Percentiles rank a stretch among this genome's conserved stretches.
phyloP scores from a whole-genome alignment of 2,888 invertebrate genomes.

The Amphipyra tragopoginis region DNA sequence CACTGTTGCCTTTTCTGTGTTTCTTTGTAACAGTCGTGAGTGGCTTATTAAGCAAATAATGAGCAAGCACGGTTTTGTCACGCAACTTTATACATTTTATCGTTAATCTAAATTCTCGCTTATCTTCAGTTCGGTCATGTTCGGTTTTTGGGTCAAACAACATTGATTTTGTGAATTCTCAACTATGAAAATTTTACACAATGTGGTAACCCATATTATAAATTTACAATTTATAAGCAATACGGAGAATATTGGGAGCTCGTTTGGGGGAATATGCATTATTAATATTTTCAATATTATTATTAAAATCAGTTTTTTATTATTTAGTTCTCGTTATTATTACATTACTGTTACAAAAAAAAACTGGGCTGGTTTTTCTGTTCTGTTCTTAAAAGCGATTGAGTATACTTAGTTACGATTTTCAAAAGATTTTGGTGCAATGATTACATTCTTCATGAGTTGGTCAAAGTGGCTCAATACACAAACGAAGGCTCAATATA shows the following conservation, averaged over 20 bases:
- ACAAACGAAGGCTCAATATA: too few relatives aligned
- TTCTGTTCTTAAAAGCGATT: too few relatives aligned
- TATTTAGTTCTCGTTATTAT: too few relatives aligned
- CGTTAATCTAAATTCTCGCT: slow-evolving; percentile 47
- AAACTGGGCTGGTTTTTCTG: too few relatives aligned
- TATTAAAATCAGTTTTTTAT: too few relatives aligned
- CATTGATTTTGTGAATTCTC: slow-evolving; percentile 43
- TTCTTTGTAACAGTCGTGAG: slow-evolving; percentile 20
- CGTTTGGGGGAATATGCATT: slow-evolving; percentile 5
- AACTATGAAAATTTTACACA: slow-evolving; percentile 5
- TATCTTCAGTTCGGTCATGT: slow-evolving; percentile 43
- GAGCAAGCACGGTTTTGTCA: slow-evolving; percentile 41
- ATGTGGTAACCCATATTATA: slow-evolving; percentile 9
- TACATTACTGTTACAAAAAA: too few relatives aligned
- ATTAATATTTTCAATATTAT: not conserved
- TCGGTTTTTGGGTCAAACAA: slow-evolving; percentile 53
- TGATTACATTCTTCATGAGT: too few relatives aligned
- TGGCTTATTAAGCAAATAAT: slow-evolving; percentile 44
- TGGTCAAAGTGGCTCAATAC: too few relatives aligned
- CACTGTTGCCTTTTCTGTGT: slow-evolving; percentile 23
- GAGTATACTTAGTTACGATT: not conserved
- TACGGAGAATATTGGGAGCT: slow-evolving; percentile 6
- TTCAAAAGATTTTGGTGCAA: too few relatives aligned
- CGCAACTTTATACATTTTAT: slow-evolving; percentile 53
- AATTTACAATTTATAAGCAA: slow-evolving; percentile 15